Base-by-base conservation (phyloP, 2,888 invertebrate genomes). In the Odontothrips loti region DNA sequence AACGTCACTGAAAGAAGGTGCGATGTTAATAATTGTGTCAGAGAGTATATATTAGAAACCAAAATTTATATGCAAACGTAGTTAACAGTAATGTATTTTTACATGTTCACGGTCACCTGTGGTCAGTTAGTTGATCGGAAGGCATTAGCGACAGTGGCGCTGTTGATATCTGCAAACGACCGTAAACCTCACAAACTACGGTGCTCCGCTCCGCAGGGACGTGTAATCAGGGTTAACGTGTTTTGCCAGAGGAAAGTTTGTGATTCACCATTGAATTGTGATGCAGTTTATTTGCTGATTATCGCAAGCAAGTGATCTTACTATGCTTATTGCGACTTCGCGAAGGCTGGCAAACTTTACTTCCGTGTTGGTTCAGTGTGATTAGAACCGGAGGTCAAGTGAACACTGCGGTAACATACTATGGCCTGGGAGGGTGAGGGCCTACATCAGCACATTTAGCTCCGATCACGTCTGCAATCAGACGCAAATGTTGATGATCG, bases 161-260 rank as follows among this genome's bases (percentile, higher is more conserved):
- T 75, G 68, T 75, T 75, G 68, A 75, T 75, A 27, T 75, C 68
- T 75, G 68, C 27, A 11, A 75, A 75, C 27, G 68, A 75, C 68
- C 68, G 68, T 27, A 75, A 75, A 27, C 68, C 68, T 27, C 68
- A 27, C 27, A 75, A 75, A 27, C 68, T 75, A 75, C 68, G 68
- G 68, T 23, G n/a, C 20, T 23, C 27, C 27, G n/a, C 20, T 23
- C 27, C 27, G 68, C 27, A 75, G 68, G 23, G 68, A 75, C 68
- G 68, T 75, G 68, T 75, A 75, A 75, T 75, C 68, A 75, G 68
- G 68, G 68, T 75, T 75, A 75, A 75, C 68, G 68, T 75, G 68
- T 75, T 75, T 75, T 75, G 68, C 23, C 12, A 23, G 27, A 75
- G 23, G 68, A 75, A 75, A 75, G 68, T 75, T 75, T 75, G 68